Base-by-base conservation (phyloP, 30 jellyfish, hydroid and myxozoan genomes). In the Nemopilema nomurai region DNA sequence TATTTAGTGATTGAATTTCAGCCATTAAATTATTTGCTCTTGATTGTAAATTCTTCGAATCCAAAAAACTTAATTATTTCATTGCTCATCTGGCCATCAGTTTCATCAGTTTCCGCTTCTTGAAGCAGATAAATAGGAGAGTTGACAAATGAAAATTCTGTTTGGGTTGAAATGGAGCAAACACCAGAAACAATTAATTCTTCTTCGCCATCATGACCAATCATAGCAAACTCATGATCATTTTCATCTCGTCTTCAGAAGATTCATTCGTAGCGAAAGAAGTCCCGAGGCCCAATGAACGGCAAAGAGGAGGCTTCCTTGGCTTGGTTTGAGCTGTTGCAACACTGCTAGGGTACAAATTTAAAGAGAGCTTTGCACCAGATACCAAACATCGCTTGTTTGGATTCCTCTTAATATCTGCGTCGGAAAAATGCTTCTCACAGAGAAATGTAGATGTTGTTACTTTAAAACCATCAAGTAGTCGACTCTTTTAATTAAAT, bases 401-500 rank as follows among this genome's bases (percentile, higher is more conserved):
- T 24, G 53, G 77, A 57, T 77, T 77, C 49, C 62, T 51, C 63
- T 77, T 77, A 51, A 77, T 57, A 51, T 77, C 87, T 18, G 49
- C 62, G 27, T 77, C 87, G 7, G 76, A 0, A 49, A 77, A 77
- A 57, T 77, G 76, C 62, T 77, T 41, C 49, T 69, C 85, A 67
- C 83, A 1, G 71, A 80, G 84, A 80, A 27, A 66, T 20, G 74
- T 66, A 18, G 85, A 68, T 22, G 41, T 32, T 27, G 91, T 69
- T 0, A 82, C 91, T 69, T 82, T 82, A 30, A 82, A 82, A 27
- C 89, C 86, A 25, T 82, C 91, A 18, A 33, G 28, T 22, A 89
- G 30, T 82, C 91, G 31, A n/a, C 65, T 32, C 89, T 24, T 51
- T 82, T 70, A 19, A 82, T 82, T 27, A 82, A 49, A 51, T 70